Percentiles rank a stretch among this genome's conserved stretches.
Conservation (phyloP, 2,797 vertebrate species). For the Luscinia luscinia region DNA sequence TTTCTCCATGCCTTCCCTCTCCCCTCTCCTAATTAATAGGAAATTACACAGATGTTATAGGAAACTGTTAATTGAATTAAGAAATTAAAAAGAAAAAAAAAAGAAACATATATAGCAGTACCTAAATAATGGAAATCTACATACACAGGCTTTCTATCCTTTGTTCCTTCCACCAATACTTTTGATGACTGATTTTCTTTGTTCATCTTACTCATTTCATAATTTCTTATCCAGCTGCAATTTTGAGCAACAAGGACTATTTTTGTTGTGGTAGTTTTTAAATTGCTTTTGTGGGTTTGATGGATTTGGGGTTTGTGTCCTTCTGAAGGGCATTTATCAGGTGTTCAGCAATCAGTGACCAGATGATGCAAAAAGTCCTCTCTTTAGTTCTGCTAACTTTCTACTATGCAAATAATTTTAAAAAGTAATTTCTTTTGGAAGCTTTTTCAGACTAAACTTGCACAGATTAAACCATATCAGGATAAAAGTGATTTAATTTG, state of each 20-base stretch:
- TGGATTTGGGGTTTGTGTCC: neutral
- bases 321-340: neutral
- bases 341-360: neutral
- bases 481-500: neutral
- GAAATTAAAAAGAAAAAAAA: neutral
- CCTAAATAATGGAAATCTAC: neutral
- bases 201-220: neutral
- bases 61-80: neutral
- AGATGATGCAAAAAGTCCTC: neutral
- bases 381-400: neutral
- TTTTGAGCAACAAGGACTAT: neutral
- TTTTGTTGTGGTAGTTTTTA: neutral
- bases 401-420: neutral
- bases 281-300: neutral
- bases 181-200: neutral
- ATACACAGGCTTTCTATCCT: fast-evolving
- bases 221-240: neutral
- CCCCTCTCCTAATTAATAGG: neutral
- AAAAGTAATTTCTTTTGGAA: neutral
- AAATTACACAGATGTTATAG: neutral
- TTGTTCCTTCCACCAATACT: neutral
- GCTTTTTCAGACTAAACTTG: neutral
- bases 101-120: neutral
- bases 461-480: neutral
- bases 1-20: neutral